Percentiles rank a stretch among this genome's conserved stretches.
Evolutionary conservation across 2,113 vertebrate genomes (phyloP).

Genomic region (Erpornis zantholeuca): DNA sequence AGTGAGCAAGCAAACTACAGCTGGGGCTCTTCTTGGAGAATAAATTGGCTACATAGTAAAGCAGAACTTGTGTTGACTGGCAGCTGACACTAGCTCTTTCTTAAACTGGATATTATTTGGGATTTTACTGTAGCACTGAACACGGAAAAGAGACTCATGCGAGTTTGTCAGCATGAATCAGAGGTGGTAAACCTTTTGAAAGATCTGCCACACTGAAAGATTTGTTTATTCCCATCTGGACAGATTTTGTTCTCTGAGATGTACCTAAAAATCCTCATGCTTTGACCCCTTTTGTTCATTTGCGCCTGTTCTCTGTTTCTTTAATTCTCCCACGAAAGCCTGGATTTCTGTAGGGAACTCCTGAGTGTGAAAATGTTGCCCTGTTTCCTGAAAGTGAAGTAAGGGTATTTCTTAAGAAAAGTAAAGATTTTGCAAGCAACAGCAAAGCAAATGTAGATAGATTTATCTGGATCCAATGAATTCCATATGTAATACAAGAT

Average conservation of each 20-base stretch:
- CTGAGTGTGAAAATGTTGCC: not conserved
- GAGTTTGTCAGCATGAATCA: not conserved
- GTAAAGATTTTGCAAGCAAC: not conserved
- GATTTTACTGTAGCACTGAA: not conserved
- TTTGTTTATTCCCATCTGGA: not conserved
- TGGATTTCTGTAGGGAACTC: not conserved
- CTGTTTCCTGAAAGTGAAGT: not conserved
- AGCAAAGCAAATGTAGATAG: not conserved
- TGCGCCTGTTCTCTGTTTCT: not conserved
- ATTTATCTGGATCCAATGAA: not conserved
- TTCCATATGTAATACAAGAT: not conserved
- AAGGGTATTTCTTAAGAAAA: not conserved
- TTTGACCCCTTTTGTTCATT: not conserved
- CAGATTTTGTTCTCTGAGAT: not conserved
- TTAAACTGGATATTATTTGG: not conserved
- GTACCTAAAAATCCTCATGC: not conserved
- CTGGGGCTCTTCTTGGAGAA: not conserved
- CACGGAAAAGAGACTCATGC: accelerated
- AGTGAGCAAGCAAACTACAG: not conserved
- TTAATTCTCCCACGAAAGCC: not conserved
- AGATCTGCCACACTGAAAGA: not conserved
- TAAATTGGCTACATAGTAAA: not conserved
- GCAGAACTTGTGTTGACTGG: not conserved
- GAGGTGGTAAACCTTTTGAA: not conserved
- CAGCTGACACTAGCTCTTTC: not conserved